These are phyloP conservation scores for Columbina picui DNA, from an alignment of 2,113 vertebrate species.

Conservation along the genomic window DNA sequence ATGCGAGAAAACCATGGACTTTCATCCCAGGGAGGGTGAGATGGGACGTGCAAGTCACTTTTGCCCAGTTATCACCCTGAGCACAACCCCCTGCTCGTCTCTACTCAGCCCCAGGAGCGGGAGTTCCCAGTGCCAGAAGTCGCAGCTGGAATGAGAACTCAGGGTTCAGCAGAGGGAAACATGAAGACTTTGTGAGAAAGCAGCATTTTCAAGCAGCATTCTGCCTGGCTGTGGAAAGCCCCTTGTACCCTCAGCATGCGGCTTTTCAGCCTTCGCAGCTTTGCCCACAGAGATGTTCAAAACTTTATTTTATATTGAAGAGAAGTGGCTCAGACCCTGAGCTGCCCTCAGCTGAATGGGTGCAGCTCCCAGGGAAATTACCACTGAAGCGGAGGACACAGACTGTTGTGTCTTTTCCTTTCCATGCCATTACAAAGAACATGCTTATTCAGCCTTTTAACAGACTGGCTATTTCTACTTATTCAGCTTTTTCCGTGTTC, in stretches of 20 bases:
- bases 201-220: not conserved
- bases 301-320: not conserved
- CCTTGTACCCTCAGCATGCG: accelerated
- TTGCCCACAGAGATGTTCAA: not conserved
- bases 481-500: conserved; percentile 61
- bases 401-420: conserved; percentile 22
- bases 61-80: not conserved
- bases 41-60: not conserved
- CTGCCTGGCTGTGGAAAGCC: not conserved
- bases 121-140: not conserved
- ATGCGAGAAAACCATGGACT: not conserved
- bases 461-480: conserved; percentile 31
- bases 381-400: not conserved
- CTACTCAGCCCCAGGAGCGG: not conserved
- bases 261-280: not conserved
- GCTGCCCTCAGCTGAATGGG: not conserved
- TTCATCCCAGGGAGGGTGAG: not conserved
- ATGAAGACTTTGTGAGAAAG: not conserved
- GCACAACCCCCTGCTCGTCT: not conserved
- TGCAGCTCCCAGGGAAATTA: conserved; percentile 24
- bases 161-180: not conserved
- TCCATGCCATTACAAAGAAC: conserved; percentile 25
- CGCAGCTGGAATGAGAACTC: not conserved
- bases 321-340: not conserved
- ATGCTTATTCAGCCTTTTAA: conserved; percentile 52